Conservation (phyloP, 2,113 vertebrate genomes). For the Gobio gobio region DNA sequence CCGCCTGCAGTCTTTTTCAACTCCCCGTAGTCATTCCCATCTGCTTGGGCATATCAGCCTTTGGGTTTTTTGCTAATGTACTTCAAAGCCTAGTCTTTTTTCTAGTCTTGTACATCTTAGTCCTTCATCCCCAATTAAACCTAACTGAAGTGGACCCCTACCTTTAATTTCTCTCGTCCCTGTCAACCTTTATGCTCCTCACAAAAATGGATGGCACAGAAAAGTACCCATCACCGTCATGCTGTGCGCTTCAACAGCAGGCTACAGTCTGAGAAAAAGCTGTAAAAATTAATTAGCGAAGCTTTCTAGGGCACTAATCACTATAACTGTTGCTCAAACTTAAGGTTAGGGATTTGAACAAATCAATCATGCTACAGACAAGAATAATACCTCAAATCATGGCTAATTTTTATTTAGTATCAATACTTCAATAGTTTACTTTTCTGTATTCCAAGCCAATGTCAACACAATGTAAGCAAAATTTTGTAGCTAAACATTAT, state of each 20-base stretch:
- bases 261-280: not conserved
- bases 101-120: conserved; percentile 55
- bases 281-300: not conserved
- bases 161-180: conserved; percentile 31
- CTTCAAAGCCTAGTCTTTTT: conserved; percentile 60
- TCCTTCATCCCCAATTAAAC: conserved; percentile 62
- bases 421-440: too few relatives aligned
- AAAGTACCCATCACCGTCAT: not conserved
- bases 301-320: not conserved
- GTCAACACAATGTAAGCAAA: not conserved
- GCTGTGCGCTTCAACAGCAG: not conserved
- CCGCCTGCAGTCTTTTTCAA: conserved; percentile 53
- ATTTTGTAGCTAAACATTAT: not conserved
- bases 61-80: conserved; percentile 53
- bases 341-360: not conserved
- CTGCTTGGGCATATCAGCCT: conserved; percentile 49
- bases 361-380: not conserved
- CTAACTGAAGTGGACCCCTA: conserved; percentile 47
- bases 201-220: conserved; percentile 24
- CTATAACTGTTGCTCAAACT: not conserved
- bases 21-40: conserved; percentile 53
- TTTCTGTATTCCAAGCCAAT: not conserved
- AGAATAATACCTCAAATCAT: not conserved
- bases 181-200: not conserved
- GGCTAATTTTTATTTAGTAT: not conserved